A percentile compares a stretch with the other conserved stretches of the same genome.
Evolutionary conservation across 2,888 invertebrate species (phyloP).

Genomic region (Lycocerus yunnanus): DNA sequence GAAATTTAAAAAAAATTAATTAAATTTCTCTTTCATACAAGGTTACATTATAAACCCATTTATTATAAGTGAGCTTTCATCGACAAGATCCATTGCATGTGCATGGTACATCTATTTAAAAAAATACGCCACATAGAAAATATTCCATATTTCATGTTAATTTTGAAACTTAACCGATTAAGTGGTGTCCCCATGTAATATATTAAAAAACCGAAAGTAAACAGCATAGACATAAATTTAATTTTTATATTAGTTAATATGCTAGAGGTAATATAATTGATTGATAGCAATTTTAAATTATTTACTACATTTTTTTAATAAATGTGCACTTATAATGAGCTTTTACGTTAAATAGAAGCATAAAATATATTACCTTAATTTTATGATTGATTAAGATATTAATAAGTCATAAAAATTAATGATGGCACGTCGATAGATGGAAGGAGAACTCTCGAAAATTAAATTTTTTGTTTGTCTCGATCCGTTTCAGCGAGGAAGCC

Average conservation of each 20-base stretch:
- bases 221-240: not conserved
- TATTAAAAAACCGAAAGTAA: not conserved
- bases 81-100: not conserved
- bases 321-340: not conserved
- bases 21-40: slow-evolving; percentile 23
- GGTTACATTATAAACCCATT: slow-evolving; percentile 8
- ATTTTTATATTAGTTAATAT: no score
- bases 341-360: not conserved
- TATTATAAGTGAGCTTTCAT: not conserved
- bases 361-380: no score
- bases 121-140: not conserved
- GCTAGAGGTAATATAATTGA: no score
- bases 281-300: not conserved
- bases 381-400: not conserved
- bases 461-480: no score
- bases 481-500: no score
- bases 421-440: no score
- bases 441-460: no score
- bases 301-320: not conserved
- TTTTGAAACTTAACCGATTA: not conserved
- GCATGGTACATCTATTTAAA: not conserved
- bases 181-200: not conserved
- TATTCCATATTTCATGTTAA: not conserved
- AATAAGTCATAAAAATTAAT: not conserved
- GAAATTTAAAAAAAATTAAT: slow-evolving; percentile 10